Evolutionary conservation across 2,888 invertebrate species (phyloP), one percentile per base, ranked within the genome.

Genomic region (Oxystoma pomonae): DNA sequence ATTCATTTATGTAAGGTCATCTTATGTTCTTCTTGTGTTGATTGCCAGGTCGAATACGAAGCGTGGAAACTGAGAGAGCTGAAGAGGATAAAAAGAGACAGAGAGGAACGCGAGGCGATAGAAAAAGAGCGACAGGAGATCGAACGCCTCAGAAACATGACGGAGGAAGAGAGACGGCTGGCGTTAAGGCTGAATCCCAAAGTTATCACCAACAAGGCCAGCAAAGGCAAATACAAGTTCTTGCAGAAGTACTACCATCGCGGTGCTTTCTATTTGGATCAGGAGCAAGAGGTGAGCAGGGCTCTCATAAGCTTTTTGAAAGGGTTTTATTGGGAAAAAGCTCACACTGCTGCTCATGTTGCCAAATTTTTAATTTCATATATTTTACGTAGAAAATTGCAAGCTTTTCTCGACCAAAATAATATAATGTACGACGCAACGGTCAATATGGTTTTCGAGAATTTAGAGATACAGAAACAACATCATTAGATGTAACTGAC

Each of bases 161-260:
- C 96, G 0, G 99, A 99, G 74, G 99, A 99, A 77, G 98, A 99
- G 76, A 85, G 99, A 5, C 85, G 96, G 16, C 87, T 91, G 62
- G 98, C 98, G 76, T 82, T 91, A 62, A 66, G 96, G 59, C 81
- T 91, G 62, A 98, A 98, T 83, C 98, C 98, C 0, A 97, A 96
- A 81, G 77, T 86, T 16, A 85, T 98, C 65, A 95, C 96, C 2
- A 99, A 99, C 82, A 96, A 98, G 79, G 90, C 94, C 0, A 86
- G 89, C 60, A 98, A 98, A 81, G 98, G 99, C 65, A 99, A 99
- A 83, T 99, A 99, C 85, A 98, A 98, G 81, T 99, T 98, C 82
- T 83, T 99, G 71, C 99, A 99, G 83, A 99, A 99, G 78, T 99
- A 99, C 80, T 99, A 96, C 79, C 99, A 99, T 85, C 90, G 99